Percentiles rank a stretch among this genome's conserved stretches.
phyloP scores from a whole-genome alignment of 2,888 invertebrate genomes.

The Pyrgus malvae region DNA sequence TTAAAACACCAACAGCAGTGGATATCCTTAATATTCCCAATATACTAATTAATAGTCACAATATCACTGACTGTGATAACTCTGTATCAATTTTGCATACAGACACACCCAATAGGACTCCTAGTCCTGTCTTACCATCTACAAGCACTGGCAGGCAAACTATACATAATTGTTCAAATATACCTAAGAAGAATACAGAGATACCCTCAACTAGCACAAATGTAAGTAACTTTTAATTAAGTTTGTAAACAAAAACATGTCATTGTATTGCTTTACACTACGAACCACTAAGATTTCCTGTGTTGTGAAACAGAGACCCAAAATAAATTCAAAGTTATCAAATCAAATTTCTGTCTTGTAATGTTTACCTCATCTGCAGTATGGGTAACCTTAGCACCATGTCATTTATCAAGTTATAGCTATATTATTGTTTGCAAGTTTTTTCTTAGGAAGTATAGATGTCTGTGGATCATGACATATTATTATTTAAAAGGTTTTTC shows the following conservation, averaged over 20 bases:
- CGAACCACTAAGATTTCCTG: background rate
- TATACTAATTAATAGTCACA: slow-evolving; percentile 49
- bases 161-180: slow-evolving; percentile 58
- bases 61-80: slow-evolving; percentile 46
- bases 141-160: slow-evolving; percentile 47
- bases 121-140: slow-evolving; percentile 50
- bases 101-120: slow-evolving; percentile 46
- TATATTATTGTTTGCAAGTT: too few relatives aligned
- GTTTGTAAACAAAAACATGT: background rate
- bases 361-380: too few relatives aligned
- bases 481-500: too few relatives aligned
- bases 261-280: background rate
- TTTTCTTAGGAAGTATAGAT: too few relatives aligned
- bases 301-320: too few relatives aligned
- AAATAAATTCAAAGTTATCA: too few relatives aligned
- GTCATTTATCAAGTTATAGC: too few relatives aligned
- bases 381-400: too few relatives aligned
- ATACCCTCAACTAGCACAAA: slow-evolving; percentile 65
- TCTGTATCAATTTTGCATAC: slow-evolving; percentile 46
- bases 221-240: slow-evolving; percentile 27
- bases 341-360: too few relatives aligned
- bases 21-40: slow-evolving; percentile 60
- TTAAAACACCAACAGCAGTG: slow-evolving; percentile 54
- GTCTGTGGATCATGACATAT: too few relatives aligned
- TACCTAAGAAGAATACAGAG: slow-evolving; percentile 55